Conservation (phyloP, 2,113 vertebrate species). For the Amia ocellicauda region DNA sequence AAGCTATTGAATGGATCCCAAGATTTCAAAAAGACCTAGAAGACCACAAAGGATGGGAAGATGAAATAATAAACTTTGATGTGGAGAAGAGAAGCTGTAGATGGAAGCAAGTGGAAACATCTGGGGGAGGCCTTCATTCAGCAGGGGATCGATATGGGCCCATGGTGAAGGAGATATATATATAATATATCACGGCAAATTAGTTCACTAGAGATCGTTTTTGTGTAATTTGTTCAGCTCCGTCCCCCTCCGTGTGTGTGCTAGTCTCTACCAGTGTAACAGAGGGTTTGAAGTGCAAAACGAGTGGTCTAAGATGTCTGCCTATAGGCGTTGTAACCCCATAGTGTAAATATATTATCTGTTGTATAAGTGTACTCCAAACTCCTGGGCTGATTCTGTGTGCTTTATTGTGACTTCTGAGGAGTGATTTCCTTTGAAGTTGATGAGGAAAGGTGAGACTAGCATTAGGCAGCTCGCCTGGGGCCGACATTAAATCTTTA, state of each 20-base stretch:
- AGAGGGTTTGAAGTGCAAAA: conserved; percentile 6
- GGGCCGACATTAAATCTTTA: conserved; percentile 44
- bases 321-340: conserved; percentile 41
- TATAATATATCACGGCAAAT: no score
- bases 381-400: conserved; percentile 30
- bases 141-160: no score
- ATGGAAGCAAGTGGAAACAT: no score
- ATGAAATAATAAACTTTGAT: no score
- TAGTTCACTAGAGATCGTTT: no score
- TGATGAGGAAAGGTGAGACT: conserved; percentile 49
- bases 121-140: no score
- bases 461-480: conserved; percentile 44
- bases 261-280: neutral
- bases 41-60: no score
- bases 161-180: no score
- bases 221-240: neutral
- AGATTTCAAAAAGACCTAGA: no score
- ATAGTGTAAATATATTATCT: conserved; percentile 35
- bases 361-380: conserved; percentile 36
- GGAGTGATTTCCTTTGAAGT: conserved; percentile 46
- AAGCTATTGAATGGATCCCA: no score
- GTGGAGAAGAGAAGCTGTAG: no score
- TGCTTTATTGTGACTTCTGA: conserved; percentile 53
- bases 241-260: neutral
- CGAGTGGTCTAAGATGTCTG: conserved; percentile 35